Evolutionary conservation across 1,140 invertebrate species (phyloP).

Genomic region (Parasteatoda tepidariorum): DNA sequence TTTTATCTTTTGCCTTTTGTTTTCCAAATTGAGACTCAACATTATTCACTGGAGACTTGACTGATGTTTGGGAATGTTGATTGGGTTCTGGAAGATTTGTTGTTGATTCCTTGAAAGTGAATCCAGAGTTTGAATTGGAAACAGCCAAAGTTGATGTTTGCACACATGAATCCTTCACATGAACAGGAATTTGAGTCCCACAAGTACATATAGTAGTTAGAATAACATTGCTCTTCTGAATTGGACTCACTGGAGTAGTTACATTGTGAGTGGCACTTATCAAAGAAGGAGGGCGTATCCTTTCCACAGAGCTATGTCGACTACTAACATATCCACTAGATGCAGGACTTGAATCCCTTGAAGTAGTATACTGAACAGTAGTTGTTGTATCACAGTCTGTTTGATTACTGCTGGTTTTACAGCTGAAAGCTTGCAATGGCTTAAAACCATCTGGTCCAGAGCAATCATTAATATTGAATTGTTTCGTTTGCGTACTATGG

Average conservation of each 20-base stretch:
- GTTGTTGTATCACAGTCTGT: slow-evolving; percentile 45
- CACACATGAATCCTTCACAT: slow-evolving; percentile 78
- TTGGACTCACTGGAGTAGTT: background rate
- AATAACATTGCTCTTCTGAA: slow-evolving; percentile 45
- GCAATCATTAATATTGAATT: slow-evolving; percentile 58
- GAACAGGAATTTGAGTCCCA: slow-evolving; percentile 73
- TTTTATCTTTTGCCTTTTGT: slow-evolving; percentile 45
- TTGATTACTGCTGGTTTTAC: slow-evolving; percentile 46
- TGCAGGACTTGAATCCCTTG: slow-evolving; percentile 56
- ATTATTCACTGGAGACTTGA: slow-evolving; percentile 13
- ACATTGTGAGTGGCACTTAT: background rate
- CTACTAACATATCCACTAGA: slow-evolving; percentile 61
- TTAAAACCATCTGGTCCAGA: slow-evolving; percentile 27
- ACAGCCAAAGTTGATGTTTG: slow-evolving; percentile 71
- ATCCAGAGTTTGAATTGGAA: slow-evolving; percentile 40
- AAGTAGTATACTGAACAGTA: slow-evolving; percentile 33
- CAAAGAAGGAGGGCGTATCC: background rate
- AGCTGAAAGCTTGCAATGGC: slow-evolving; percentile 19
- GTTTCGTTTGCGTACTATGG: slow-evolving; percentile 61
- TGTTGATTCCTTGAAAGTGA: slow-evolving; percentile 51
- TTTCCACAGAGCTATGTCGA: slow-evolving; percentile 55
- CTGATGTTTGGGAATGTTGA: slow-evolving; percentile 51
- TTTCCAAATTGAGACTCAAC: slow-evolving; percentile 16
- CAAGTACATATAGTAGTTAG: slow-evolving; percentile 65
- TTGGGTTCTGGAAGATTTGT: slow-evolving; percentile 34